Conservation (phyloP, 2,113 vertebrate genomes). For the Sterna hirundo region DNA sequence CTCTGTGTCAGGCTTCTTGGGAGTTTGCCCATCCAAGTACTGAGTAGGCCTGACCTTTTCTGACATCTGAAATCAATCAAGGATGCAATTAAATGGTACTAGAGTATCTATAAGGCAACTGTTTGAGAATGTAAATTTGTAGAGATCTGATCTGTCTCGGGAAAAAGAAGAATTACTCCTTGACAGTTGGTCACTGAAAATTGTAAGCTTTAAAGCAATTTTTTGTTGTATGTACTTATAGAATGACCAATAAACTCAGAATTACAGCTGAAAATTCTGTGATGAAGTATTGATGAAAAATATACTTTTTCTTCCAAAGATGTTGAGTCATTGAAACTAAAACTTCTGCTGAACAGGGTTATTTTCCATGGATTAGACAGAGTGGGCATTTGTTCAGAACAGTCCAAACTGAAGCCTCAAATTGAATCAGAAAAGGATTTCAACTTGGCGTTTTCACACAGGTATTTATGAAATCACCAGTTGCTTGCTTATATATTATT, state of each 20-base stretch:
- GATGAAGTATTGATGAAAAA: background rate
- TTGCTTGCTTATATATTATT: background rate
- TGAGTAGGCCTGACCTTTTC: background rate
- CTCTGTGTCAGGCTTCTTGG: background rate
- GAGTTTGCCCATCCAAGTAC: background rate
- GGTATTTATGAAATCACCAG: accelerated
- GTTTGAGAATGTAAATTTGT: background rate
- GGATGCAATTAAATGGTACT: background rate
- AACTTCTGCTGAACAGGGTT: background rate
- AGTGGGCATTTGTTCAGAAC: background rate
- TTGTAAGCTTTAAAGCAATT: background rate
- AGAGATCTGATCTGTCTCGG: background rate
- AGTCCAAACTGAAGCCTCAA: background rate
- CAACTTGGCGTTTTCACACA: background rate
- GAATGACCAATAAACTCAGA: background rate
- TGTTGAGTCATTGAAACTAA: background rate
- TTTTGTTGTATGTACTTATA: background rate
- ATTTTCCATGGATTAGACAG: background rate
- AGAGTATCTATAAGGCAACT: background rate
- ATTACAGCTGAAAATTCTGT: background rate
- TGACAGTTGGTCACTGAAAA: background rate
- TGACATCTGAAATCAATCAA: background rate
- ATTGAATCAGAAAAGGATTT: background rate
- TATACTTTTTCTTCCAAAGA: background rate
- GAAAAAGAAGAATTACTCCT: background rate